phyloP scores from a whole-genome alignment of 2,888 invertebrate species.

The Stenodera caucasica region DNA sequence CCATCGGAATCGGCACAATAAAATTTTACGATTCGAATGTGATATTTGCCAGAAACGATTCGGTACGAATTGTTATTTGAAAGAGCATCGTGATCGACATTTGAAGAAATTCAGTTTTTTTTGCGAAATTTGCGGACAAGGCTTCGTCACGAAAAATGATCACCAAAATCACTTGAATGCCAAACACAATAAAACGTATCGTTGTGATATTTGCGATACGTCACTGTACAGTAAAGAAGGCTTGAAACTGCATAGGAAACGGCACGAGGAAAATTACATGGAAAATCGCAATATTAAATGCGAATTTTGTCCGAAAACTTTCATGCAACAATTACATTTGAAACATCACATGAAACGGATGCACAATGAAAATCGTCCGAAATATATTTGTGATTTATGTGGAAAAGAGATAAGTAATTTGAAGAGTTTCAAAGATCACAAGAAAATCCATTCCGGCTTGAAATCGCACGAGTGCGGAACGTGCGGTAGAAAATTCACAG shows the following conservation, averaged over 20 bases:
- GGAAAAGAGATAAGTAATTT: slow-evolving; percentile 44
- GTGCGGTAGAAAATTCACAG: slow-evolving; percentile 59
- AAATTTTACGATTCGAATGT: slow-evolving; percentile 47
- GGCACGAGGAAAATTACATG: slow-evolving; percentile 36
- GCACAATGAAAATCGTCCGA: slow-evolving; percentile 40
- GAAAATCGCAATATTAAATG: slow-evolving; percentile 47
- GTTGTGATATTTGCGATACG: slow-evolving; percentile 42
- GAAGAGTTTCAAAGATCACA: slow-evolving; percentile 44
- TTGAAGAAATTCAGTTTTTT: slow-evolving; percentile 54
- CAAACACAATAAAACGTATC: background rate
- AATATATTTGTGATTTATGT: slow-evolving; percentile 39
- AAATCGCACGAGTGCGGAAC: slow-evolving; percentile 52
- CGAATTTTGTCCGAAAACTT: slow-evolving; percentile 43
- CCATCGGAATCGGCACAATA: slow-evolving; percentile 30
- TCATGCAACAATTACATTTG: slow-evolving; percentile 40
- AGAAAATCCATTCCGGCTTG: slow-evolving; percentile 45
- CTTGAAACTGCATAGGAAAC: slow-evolving; percentile 41
- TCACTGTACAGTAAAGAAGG: slow-evolving; percentile 41
- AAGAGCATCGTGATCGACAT: no score
- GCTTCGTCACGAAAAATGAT: slow-evolving; percentile 41
- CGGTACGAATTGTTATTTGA: no score
- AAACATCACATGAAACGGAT: slow-evolving; percentile 39
- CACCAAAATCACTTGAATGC: slow-evolving; percentile 22
- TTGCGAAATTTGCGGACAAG: slow-evolving; percentile 49
- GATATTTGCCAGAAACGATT: slow-evolving; percentile 58